phyloP scores from a whole-genome alignment of 1,140 invertebrate species.

The Diplogasteroides magnus region DNA sequence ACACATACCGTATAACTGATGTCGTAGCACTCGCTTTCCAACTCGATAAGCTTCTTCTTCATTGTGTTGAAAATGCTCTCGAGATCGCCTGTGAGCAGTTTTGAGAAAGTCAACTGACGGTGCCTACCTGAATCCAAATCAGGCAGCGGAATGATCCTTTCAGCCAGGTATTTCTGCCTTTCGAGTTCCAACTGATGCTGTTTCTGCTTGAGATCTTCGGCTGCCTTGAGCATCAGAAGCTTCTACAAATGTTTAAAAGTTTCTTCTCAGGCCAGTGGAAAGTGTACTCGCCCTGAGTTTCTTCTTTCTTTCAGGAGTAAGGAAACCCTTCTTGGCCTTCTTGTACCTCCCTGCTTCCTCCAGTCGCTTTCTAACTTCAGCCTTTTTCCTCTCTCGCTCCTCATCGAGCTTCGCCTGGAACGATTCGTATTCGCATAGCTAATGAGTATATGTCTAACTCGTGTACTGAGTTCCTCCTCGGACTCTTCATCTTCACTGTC shows the following conservation, averaged over 20 bases:
- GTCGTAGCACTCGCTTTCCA: constrained; percentile 96
- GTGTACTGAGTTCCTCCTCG: not conserved
- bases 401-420: constrained; percentile 27
- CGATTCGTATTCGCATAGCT: no score
- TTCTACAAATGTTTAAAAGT: constrained; percentile 58
- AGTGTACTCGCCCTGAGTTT: constrained; percentile 56
- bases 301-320: constrained; percentile 41
- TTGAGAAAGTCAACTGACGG: not conserved
- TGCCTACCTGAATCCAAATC: constrained; percentile 21
- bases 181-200: constrained; percentile 94
- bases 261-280: constrained; percentile 55
- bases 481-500: not conserved
- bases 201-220: constrained; percentile 97
- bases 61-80: constrained; percentile 88
- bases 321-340: constrained; percentile 43
- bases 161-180: constrained; percentile 89
- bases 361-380: constrained; percentile 53
- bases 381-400: constrained; percentile 54
- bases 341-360: constrained; percentile 52
- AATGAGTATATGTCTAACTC: not conserved
- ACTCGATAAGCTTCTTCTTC: constrained; percentile 76
- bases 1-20: constrained; percentile 73
- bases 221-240: constrained; percentile 96
- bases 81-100: constrained; percentile 74
- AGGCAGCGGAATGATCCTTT: constrained; percentile 62